Percentiles rank a stretch among this genome's conserved stretches.
phyloP scores from a whole-genome alignment of 35 echinoderm and acorn worm genomes.

The Lytechinus variegatus region DNA sequence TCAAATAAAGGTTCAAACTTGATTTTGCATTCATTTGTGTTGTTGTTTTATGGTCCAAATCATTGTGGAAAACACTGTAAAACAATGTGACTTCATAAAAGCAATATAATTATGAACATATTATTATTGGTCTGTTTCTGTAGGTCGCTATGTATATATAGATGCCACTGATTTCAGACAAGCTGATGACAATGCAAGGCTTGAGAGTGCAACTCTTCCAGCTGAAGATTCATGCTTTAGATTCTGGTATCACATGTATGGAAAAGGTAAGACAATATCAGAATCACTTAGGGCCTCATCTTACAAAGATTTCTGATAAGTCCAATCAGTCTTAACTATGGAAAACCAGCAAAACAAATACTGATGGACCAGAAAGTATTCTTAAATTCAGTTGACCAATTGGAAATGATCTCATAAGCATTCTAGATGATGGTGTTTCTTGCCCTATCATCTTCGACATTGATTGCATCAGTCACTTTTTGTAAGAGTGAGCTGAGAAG shows the following conservation, averaged over 20 bases:
- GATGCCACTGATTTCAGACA: constrained; percentile 61
- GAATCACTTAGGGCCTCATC: background rate
- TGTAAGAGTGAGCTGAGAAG: no score
- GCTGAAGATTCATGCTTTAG: constrained; percentile 59
- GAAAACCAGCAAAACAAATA: background rate
- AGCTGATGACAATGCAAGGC: constrained; percentile 65
- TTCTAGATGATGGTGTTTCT: background rate
- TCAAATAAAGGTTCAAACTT: no score
- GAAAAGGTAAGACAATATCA: background rate
- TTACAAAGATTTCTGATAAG: no score
- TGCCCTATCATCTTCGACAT: background rate
- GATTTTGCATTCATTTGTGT: no score
- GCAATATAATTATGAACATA: no score
- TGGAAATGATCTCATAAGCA: background rate
- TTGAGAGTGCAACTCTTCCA: constrained; percentile 64
- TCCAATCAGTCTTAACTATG: no score
- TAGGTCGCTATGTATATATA: constrained; percentile 85
- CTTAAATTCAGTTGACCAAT: background rate
- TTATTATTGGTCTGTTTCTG: background rate
- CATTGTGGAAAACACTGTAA: no score
- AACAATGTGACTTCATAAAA: no score
- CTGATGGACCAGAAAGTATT: no score
- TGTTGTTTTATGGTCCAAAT: no score
- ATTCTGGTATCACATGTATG: constrained; percentile 99
- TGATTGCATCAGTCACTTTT: background rate